phyloP scores from a whole-genome alignment of 1,140 invertebrate species.

The Plectrocnemia conspersa region DNA sequence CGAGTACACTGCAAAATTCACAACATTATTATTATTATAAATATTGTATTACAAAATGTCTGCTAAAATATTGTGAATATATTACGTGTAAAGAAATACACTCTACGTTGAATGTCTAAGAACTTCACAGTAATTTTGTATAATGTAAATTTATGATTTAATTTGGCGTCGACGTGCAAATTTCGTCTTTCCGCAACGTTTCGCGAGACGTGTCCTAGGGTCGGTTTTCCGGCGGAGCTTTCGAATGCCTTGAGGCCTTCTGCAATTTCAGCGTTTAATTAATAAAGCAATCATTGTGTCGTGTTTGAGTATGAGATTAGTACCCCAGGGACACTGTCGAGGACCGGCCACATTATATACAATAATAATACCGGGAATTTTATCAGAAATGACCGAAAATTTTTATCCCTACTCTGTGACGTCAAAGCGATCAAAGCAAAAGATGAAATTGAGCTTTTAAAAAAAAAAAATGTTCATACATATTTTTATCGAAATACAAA shows the following conservation, averaged over 20 bases:
- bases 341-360: too few species aligned
- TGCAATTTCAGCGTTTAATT: slow-evolving; percentile 26
- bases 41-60: slow-evolving; percentile 1
- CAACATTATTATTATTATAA: too few species aligned
- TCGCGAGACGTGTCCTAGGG: background rate
- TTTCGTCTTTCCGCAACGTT: slow-evolving; percentile 2
- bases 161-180: slow-evolving; percentile 5
- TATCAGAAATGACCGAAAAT: too few species aligned
- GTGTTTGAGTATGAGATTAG: slow-evolving; percentile 34
- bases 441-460: too few species aligned
- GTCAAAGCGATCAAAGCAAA: too few species aligned
- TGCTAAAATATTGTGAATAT: slow-evolving; percentile 1
- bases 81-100: background rate
- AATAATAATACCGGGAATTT: too few species aligned
- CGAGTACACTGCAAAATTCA: too few species aligned
- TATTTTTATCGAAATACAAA: too few species aligned
- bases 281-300: slow-evolving; percentile 33
- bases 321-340: slow-evolving; percentile 11
- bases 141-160: slow-evolving; percentile 23
- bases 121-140: slow-evolving; percentile 20
- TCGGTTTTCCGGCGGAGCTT: background rate
- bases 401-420: too few species aligned
- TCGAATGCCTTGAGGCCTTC: slow-evolving; percentile 18
- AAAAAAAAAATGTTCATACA: too few species aligned
- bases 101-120: background rate